phyloP scores from a whole-genome alignment of 2,888 invertebrate species.

The Brachyopa scutellaris region DNA sequence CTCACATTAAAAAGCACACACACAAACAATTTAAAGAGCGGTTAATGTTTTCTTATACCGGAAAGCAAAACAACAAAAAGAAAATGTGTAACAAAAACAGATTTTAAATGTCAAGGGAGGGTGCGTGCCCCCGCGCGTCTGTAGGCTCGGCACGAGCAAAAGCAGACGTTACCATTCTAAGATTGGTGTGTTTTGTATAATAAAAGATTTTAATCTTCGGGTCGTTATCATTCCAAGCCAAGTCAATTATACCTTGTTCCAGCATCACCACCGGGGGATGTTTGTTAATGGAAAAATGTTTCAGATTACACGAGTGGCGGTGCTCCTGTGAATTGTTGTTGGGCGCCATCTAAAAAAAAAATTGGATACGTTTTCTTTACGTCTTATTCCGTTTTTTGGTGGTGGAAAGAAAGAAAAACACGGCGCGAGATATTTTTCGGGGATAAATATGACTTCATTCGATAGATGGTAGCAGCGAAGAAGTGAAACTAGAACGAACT shows the following conservation, averaged over 20 bases:
- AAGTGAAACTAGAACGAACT: conserved; percentile 28
- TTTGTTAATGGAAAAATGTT: conserved; percentile 69
- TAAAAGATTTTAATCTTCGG: conserved; percentile 68
- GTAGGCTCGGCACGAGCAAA: conserved; percentile 22
- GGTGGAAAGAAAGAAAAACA: conserved; percentile 34
- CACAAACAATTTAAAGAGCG: conserved; percentile 24
- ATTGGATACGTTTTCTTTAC: conserved; percentile 18
- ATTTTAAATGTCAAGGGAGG: conserved; percentile 47
- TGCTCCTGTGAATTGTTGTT: background rate
- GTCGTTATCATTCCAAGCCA: conserved; percentile 69
- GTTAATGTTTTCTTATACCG: conserved; percentile 23
- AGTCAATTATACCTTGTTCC: conserved; percentile 69
- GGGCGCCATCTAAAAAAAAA: conserved; percentile 22
- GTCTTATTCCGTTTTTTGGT: background rate
- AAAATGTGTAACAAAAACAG: conserved; percentile 55
- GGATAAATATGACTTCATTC: conserved; percentile 55
- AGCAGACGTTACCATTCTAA: conserved; percentile 60
- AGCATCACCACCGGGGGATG: conserved; percentile 59
- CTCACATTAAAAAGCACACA: conserved; percentile 14
- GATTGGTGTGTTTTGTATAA: conserved; percentile 65
- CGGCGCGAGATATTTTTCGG: conserved; percentile 44
- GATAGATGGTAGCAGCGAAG: conserved; percentile 10
- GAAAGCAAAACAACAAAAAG: conserved; percentile 24
- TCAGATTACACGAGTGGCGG: conserved; percentile 49
- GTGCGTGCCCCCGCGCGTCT: background rate